Conservation (phyloP, 92 coral and sea anemone species). For the Palythoa grandis region DNA sequence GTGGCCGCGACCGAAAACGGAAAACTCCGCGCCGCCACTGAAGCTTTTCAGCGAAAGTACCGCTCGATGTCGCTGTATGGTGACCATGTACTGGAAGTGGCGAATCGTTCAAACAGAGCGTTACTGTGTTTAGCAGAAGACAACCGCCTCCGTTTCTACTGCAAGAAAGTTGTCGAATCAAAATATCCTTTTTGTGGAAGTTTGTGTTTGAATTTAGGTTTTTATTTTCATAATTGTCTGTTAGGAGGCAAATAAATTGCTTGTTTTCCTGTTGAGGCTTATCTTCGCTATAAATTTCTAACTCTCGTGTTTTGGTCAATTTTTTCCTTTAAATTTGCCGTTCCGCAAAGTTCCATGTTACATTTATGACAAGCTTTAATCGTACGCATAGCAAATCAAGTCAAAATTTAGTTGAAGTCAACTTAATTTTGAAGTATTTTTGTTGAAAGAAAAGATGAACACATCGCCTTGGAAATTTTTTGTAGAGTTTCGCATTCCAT, state of each 20-base stretch:
- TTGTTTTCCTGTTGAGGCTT: conserved; percentile 35
- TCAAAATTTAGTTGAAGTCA: conserved; percentile 49
- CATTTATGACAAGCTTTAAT: conserved; percentile 5
- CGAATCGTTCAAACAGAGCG: conserved; percentile 73
- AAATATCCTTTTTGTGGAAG: conserved; percentile 86
- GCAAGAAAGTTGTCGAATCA: conserved; percentile 90
- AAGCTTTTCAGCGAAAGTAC: conserved; percentile 81
- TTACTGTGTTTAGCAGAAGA: conserved; percentile 81
- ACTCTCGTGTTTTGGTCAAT: neutral
- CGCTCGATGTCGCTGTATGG: conserved; percentile 68
- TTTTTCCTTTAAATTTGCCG: neutral
- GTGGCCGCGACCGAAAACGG: conserved; percentile 57
- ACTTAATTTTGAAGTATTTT: conserved; percentile 43
- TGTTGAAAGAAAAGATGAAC: conserved; percentile 38
- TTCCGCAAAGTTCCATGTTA: conserved; percentile 35
- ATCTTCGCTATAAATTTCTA: neutral
- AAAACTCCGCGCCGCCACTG: conserved; percentile 84
- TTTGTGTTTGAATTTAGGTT: conserved; percentile 23
- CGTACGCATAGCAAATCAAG: conserved; percentile 36
- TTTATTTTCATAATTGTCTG: conserved; percentile 35
- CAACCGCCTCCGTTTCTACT: conserved; percentile 81
- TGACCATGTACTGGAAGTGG: conserved; percentile 66
- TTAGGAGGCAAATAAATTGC: conserved; percentile 37
- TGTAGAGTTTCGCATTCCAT: conserved; percentile 24
- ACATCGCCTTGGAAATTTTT: conserved; percentile 29